These are phyloP conservation scores for Blomia tropicalis DNA, from an alignment of 2,888 invertebrate species.

Conservation along the genomic window DNA sequence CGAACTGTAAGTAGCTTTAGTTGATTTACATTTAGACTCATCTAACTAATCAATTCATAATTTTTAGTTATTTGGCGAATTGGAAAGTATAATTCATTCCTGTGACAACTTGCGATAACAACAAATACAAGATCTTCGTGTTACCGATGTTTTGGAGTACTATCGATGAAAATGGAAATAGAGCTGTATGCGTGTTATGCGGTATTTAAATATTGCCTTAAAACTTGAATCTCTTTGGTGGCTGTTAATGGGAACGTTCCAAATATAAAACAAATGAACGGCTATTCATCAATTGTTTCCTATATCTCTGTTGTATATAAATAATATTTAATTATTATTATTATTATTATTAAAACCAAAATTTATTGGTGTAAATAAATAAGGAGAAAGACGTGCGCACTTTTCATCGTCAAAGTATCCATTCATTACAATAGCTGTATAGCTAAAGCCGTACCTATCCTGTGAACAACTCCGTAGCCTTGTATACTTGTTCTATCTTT, in stretches of 20 bases:
- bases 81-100: neutral
- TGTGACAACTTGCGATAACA: constrained; percentile 8
- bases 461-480: neutral
- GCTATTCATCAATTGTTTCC: neutral
- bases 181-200: neutral
- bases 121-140: too few species aligned
- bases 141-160: too few species aligned
- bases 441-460: neutral
- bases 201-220: neutral
- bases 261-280: neutral
- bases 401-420: too few species aligned
- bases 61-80: neutral
- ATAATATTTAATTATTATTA: neutral
- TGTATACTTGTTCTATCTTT: constrained; percentile 8
- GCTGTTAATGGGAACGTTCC: neutral
- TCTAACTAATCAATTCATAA: constrained; percentile 14
- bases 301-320: neutral
- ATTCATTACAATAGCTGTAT: neutral
- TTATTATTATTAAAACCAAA: neutral
- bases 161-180: too few species aligned
- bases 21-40: neutral
- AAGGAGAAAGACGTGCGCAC: too few species aligned
- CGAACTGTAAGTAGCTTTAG: constrained; percentile 28
- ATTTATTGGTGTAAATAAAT: neutral
- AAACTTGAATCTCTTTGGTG: too few species aligned